Conservation (phyloP, 2,797 vertebrate genomes). For the Percopsis omiscomaycus region DNA sequence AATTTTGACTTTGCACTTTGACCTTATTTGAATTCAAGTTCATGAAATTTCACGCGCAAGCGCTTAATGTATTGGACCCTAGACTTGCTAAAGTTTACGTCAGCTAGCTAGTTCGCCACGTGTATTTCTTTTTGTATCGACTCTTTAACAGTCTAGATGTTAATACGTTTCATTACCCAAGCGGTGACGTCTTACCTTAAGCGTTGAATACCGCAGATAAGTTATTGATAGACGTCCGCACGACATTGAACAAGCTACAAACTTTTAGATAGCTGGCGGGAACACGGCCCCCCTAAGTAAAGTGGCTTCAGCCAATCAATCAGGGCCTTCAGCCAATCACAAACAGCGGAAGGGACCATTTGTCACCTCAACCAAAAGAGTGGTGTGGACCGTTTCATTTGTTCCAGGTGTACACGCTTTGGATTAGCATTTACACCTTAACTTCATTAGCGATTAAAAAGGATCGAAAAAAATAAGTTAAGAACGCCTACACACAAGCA, state of each 20-base stretch:
- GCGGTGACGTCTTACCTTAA: slow-evolving; percentile 58
- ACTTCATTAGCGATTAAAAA: too few species aligned
- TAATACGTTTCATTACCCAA: not conserved
- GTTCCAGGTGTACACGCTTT: too few species aligned
- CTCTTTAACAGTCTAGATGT: not conserved
- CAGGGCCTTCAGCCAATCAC: not conserved
- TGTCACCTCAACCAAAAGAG: too few species aligned
- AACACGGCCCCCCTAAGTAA: slow-evolving; percentile 63
- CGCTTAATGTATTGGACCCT: too few species aligned
- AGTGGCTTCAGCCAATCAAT: slow-evolving; percentile 21
- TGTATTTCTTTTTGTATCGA: not conserved
- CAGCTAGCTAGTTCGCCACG: slow-evolving; percentile 20
- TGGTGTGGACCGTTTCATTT: too few species aligned
- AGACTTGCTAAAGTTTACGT: not conserved
- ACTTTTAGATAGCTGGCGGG: slow-evolving; percentile 56
- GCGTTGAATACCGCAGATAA: slow-evolving; percentile 42
- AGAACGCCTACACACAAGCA: too few species aligned
- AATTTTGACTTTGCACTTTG: too few species aligned
- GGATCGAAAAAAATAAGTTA: too few species aligned
- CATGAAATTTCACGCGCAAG: too few species aligned
- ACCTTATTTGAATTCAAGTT: too few species aligned
- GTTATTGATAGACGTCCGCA: slow-evolving; percentile 34
- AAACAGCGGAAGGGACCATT: too few species aligned
- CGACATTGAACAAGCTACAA: slow-evolving; percentile 46
- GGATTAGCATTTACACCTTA: too few species aligned